Conservation (phyloP, 2,888 invertebrate species). For the Dusona sp. region DNA sequence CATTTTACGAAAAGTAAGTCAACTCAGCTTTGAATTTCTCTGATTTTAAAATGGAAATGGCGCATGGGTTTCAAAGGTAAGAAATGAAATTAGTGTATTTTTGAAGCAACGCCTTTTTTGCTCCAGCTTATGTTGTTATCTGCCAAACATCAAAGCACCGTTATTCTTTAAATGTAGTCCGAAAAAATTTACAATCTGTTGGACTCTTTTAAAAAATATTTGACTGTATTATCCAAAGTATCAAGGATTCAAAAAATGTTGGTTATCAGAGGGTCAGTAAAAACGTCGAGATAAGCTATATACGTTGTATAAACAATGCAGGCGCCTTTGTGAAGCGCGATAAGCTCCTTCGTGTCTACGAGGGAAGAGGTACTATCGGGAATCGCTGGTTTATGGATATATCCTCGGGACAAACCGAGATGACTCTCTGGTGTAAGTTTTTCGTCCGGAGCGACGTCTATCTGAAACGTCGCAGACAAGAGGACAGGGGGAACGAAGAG, state of each 20-base stretch:
- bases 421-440: constrained; percentile 30
- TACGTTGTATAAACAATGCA: constrained; percentile 60
- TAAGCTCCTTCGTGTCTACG: constrained; percentile 43
- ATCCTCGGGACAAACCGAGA: constrained; percentile 19
- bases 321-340: constrained; percentile 37
- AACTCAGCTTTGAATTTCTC: not conserved
- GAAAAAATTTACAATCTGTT: not conserved
- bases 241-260: constrained; percentile 17
- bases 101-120: not conserved
- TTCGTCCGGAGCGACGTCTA: constrained; percentile 37
- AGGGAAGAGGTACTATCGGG: constrained; percentile 40
- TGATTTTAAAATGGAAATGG: not conserved
- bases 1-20: not conserved
- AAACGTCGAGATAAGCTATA: constrained; percentile 52
- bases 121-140: not conserved
- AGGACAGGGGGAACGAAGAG: constrained; percentile 43
- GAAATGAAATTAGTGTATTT: no score
- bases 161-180: not conserved
- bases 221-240: constrained; percentile 13
- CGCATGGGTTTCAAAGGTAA: not conserved
- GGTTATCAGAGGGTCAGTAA: constrained; percentile 45
- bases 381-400: constrained; percentile 53
- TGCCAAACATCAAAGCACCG: not conserved
- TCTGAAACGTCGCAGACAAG: constrained; percentile 47
- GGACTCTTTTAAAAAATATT: not conserved